Evolutionary conservation across 1,140 invertebrate genomes (phyloP), one percentile per base, ranked within the genome.

Genomic region (Lasaia peninsularis): DNA sequence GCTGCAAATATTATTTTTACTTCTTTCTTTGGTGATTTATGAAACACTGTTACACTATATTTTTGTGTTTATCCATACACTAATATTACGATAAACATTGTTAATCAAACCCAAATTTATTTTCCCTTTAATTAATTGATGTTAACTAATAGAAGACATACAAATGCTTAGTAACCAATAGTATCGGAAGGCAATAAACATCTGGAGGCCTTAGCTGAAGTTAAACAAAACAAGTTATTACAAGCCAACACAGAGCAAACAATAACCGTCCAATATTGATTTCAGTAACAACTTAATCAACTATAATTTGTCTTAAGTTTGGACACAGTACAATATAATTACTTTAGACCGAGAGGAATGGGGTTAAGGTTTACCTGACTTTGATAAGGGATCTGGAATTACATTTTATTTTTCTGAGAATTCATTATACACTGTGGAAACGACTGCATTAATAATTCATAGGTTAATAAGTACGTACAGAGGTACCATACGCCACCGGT

Each of bases 211-310:
- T 21, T 48, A 48, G 16, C 60, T 21, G 40, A 82, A 85, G 68
- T 77, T 63, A 73, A 81, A 77, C 63, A 74, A 33, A 74, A 77
- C 69, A 79, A 83, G 60, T 76, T 74, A 62, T 60, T 76, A 73
- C 69, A 65, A 68, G 63, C 60, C 34, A 69, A 77, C 67, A 71
- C 65, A 70, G 70, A 48, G 71, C 69, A 78, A 80, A 76, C 81
- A 80, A 75, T 61, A 68, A 66, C 52, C 37, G 31, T 50, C 58
- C 67, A 81, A 77, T 79, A 85, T 81, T 77, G 73, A 69, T 78
- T 73, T 67, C 71, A 75, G 69, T 69, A 68, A 81, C 77, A 80
- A 76, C 69, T 71, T 78, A 77, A 82, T 82, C 68, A 74, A 73
- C 70, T 60, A 58, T 65, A 78, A 75, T 79, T 82, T 75, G 67